These are phyloP conservation scores for Pimephales promelas DNA, from an alignment of 2,113 vertebrate species.

Conservation along the genomic window DNA sequence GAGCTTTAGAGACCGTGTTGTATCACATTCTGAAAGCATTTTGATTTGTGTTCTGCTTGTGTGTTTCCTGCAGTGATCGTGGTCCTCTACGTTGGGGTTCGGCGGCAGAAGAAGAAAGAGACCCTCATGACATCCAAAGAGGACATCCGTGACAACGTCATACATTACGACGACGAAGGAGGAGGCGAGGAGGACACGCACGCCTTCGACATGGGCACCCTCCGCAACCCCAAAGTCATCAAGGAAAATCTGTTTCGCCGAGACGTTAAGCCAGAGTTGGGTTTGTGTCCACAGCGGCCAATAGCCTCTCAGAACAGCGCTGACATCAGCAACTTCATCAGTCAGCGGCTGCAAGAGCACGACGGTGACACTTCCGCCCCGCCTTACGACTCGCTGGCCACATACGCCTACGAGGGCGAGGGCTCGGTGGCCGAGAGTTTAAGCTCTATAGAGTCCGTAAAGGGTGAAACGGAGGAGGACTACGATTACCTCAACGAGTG, in stretches of 20 bases:
- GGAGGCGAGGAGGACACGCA: slow-evolving; percentile 98
- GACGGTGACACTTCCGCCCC: slow-evolving; percentile 88
- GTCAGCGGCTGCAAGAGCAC: slow-evolving; percentile 87
- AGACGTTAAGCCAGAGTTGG: slow-evolving; percentile 90
- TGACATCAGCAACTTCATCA: slow-evolving; percentile 93
- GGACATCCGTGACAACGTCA: slow-evolving; percentile 97
- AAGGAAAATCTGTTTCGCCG: slow-evolving; percentile 90
- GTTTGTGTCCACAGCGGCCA: slow-evolving; percentile 71
- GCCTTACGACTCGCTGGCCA: slow-evolving; percentile 95
- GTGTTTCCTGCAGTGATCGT: slow-evolving; percentile 81
- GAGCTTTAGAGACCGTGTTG: too few species aligned
- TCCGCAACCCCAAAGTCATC: slow-evolving; percentile 93
- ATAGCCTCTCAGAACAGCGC: slow-evolving; percentile 80
- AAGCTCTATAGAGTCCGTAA: slow-evolving; percentile 89
- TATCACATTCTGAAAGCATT: neutral
- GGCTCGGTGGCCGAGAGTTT: slow-evolving; percentile 93
- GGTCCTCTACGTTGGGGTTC: slow-evolving; percentile 91
- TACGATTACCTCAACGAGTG: slow-evolving; percentile 93
- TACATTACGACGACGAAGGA: slow-evolving; percentile 97
- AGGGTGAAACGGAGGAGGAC: slow-evolving; percentile 85
- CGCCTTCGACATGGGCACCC: slow-evolving; percentile 95
- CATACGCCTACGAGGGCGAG: slow-evolving; percentile 93
- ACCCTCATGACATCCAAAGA: slow-evolving; percentile 98
- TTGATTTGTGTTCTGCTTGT: neutral
- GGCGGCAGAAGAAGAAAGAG: slow-evolving; percentile 94